Base-by-base conservation (phyloP, 1,140 invertebrate species). In the Nasonia giraulti region DNA sequence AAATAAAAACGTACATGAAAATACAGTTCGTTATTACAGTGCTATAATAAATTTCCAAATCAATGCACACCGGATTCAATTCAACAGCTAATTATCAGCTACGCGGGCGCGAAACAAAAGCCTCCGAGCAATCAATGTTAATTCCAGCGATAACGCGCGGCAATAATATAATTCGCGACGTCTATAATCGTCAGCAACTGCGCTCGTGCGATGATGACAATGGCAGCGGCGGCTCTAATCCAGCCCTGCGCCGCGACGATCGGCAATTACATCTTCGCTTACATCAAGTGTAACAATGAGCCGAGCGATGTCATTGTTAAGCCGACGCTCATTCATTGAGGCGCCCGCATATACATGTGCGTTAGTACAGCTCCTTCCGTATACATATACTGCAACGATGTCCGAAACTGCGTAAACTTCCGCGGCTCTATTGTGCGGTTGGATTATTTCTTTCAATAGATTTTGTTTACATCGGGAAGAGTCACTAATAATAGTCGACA, bases 201-300 rank as follows among this genome's bases (percentile, higher is more conserved):
- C 14, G 62, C 11, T 76, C 23, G 20, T 47, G 37, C 68, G 8
- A 14, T 23, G 44, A 69, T 73, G 40, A 81, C 69, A 74, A 81
- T 81, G 10, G 44, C 4, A 31, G 31, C 20, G n/a, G 17, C 55
- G 17, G 17, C 4, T 12, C 31, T 71, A 17, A 17, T 69, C 37
- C 7, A 37, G 40, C 20, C 6, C 55, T 20, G 69, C 44, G 44
- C 50, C 44, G 44, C 73, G 17, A 62, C 80, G 71, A 82, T 75
- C 68, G 74, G 33, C 73, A 76, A 83, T 83, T 83, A 83, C 74
- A 77, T 68, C 81, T 75, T 83, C 74, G 74, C n/a, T 83, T 76
- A 83, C 81, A 83, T 83, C 55, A 40, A 83, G 33, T 83, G 69
- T 77, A 68, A 83, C 81, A 83, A 83, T 83, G 76, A 83, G 27